Evolutionary conservation across 2,888 invertebrate genomes (phyloP), one percentile per base, ranked within the genome.

Genomic region (Malachius bipustulatus): DNA sequence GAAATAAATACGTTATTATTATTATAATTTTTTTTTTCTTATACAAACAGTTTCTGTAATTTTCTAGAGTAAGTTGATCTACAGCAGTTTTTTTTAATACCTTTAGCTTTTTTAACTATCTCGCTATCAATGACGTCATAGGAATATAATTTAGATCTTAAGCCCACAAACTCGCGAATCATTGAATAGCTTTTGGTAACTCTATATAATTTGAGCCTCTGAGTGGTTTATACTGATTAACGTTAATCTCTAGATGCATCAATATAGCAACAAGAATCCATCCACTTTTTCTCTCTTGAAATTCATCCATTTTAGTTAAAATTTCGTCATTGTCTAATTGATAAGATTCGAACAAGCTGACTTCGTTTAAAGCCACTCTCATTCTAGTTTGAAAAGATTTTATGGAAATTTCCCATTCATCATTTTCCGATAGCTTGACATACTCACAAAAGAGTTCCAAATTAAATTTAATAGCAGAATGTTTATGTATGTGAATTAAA

Each of bases 251-350:
- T 28, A 54, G 26, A 26, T 26, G 28, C 16, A n/a, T n/a, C n/a
- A 29, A 32, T 11, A 41, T 35, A 12, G 19, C 19, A 14, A 32
- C 16, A 15, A 53, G 34, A 1, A 46, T 30, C 50, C 49, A 51
- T 4, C 49, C 49, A 26, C 43, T 45, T 14, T 47, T 45, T n/a
- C 42, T 38, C 14, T 51, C 44, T 35, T 49, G 43, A 37, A 49
- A 54, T 32, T 50, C 48, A 37, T 48, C 46, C 10, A 47, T 13
- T 12, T 43, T 14, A 4, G 26, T 19, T 19, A 19, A 19, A 6
- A 19, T n/a, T 9, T 11, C 6, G 10, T 28, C 29, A 28, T 6
- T 4, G 6, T 6, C 11, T 8, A 4, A 9, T 4, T 28, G 29
- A 28, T 9, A 28, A 9, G 10, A n/a, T 8, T 8, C 11, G 9